Conservation (phyloP, 1,140 invertebrate species). For the Mya arenaria region DNA sequence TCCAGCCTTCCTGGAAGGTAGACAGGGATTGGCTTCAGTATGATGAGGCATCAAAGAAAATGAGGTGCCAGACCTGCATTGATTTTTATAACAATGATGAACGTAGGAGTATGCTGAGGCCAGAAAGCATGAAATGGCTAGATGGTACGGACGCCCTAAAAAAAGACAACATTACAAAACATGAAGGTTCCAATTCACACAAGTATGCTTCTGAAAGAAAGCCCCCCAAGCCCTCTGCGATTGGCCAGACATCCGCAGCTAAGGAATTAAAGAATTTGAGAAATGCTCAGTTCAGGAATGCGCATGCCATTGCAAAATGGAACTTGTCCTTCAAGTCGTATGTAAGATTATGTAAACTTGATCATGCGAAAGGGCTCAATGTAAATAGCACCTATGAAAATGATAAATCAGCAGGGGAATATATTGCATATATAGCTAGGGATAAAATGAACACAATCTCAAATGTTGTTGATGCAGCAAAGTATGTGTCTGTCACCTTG, state of each 20-base stretch:
- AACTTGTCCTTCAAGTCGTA: conserved; percentile 25
- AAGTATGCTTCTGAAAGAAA: not conserved
- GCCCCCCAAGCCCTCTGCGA: not conserved
- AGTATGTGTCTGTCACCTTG: conserved; percentile 28
- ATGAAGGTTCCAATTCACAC: not conserved
- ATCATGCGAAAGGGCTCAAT: conserved; percentile 18
- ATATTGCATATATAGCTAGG: conserved; percentile 17
- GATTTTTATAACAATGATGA: too few relatives aligned
- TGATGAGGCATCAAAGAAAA: too few relatives aligned
- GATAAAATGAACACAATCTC: not conserved
- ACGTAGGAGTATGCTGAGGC: too few relatives aligned
- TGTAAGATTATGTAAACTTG: conserved; percentile 17
- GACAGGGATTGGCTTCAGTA: too few relatives aligned
- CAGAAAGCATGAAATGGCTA: too few relatives aligned
- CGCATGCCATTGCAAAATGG: conserved; percentile 38
- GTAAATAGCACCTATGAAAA: conserved; percentile 15
- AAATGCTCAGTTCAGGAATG: conserved; percentile 1
- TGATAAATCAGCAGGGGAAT: conserved; percentile 6
- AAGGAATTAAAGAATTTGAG: not conserved
- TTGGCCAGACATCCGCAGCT: not conserved
- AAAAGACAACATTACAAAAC: conserved; percentile 4
- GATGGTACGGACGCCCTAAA: not conserved
- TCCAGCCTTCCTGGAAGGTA: too few relatives aligned
- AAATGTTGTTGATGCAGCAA: not conserved
- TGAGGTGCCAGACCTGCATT: too few relatives aligned